Evolutionary conservation across 2,113 vertebrate genomes (phyloP).

Genomic region (Mustela lutreola): DNA sequence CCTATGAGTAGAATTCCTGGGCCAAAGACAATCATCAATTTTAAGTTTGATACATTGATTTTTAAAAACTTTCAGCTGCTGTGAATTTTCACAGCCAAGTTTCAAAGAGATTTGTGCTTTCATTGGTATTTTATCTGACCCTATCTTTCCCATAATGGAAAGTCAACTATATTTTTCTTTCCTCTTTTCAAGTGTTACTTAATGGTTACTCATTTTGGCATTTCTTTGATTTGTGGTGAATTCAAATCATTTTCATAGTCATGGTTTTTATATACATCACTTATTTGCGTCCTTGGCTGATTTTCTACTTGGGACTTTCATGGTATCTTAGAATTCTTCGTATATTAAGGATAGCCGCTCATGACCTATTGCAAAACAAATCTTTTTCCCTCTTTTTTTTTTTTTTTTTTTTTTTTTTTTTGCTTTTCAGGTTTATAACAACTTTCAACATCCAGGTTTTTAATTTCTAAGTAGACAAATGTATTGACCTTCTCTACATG

Average conservation of each 20-base stretch:
- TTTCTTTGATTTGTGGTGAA: not conserved
- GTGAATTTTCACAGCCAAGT: not conserved
- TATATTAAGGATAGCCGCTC: not conserved
- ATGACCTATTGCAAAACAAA: not conserved
- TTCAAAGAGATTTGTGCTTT: not conserved
- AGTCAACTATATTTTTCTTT: slow-evolving; percentile 13
- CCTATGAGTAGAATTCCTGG: not conserved
- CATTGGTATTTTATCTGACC: not conserved
- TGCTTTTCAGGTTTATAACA: not conserved
- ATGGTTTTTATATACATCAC: not conserved
- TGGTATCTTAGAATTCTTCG: not conserved
- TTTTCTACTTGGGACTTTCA: not conserved
- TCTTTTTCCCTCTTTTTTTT: too few species aligned
- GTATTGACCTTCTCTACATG: not conserved
- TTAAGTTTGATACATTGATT: not conserved
- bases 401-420: not conserved
- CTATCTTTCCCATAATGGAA: not conserved
- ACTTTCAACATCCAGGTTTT: not conserved
- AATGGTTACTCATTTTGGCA: not conserved
- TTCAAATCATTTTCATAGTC: not conserved
- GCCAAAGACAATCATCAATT: not conserved
- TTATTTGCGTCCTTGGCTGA: not conserved
- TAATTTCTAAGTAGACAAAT: not conserved
- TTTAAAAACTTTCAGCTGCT: not conserved
- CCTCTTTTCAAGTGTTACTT: not conserved